These are phyloP conservation scores for Gracilinanus agilis DNA, from an alignment of 2,113 vertebrate genomes.

Conservation along the genomic window DNA sequence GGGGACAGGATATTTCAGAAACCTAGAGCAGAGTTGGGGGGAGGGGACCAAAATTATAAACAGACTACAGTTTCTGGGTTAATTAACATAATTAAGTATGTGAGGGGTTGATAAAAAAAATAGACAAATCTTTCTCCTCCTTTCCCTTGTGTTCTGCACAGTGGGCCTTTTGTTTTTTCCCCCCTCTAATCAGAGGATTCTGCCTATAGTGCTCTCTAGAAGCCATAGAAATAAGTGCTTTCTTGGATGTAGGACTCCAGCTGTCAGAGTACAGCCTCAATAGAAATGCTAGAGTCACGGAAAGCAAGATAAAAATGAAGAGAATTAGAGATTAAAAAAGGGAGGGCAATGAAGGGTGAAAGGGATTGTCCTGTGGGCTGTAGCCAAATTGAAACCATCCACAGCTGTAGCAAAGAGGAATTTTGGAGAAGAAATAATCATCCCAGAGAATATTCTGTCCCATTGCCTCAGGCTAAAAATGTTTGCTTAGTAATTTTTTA, in stretches of 20 bases:
- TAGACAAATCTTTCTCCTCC: constrained; percentile 51
- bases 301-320: constrained; percentile 34
- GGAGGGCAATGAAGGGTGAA: constrained; percentile 21
- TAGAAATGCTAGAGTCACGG: neutral
- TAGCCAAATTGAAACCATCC: constrained; percentile 30
- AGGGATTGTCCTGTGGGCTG: constrained; percentile 24
- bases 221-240: constrained; percentile 3
- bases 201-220: neutral
- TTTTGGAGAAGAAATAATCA: neutral
- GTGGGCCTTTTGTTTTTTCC: constrained; percentile 9
- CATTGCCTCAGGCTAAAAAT: constrained; percentile 28
- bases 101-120: constrained; percentile 34
- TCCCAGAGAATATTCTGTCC: constrained; percentile 22
- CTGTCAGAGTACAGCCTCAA: neutral
- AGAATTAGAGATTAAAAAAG: neutral
- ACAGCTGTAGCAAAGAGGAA: constrained; percentile 25
- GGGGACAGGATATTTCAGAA: constrained; percentile 34
- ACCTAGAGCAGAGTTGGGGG: neutral
- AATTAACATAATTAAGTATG: constrained; percentile 67
- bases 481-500: constrained; percentile 22
- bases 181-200: neutral
- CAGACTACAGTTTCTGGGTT: constrained; percentile 55
- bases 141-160: constrained; percentile 19
- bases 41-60: constrained; percentile 24
- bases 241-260: neutral